These are phyloP conservation scores for Ceratosolen fusciceps DNA, from an alignment of 1,140 invertebrate genomes.

Conservation along the genomic window DNA sequence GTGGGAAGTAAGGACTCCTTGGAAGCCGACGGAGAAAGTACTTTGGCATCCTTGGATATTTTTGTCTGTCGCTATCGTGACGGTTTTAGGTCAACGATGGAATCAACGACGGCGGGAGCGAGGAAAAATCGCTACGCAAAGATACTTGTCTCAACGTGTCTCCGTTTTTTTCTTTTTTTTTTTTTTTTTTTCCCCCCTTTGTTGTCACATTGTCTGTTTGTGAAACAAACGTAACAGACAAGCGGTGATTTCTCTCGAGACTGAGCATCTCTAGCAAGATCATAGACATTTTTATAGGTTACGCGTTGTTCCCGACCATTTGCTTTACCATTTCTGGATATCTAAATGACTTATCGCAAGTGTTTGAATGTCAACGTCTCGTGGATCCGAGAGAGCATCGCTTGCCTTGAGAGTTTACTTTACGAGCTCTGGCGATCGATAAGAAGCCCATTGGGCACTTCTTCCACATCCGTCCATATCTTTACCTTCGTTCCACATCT, in stretches of 20 bases:
- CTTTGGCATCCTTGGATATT: background rate
- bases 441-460: slow-evolving; percentile 8
- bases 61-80: background rate
- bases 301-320: background rate
- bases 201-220: background rate
- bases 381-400: background rate
- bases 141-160: background rate
- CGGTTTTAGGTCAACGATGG: slow-evolving; percentile 22
- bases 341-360: slow-evolving; percentile 40
- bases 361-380: background rate
- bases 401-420: slow-evolving; percentile 14
- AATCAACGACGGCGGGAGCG: background rate
- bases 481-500: background rate
- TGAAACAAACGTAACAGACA: background rate
- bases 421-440: slow-evolving; percentile 37
- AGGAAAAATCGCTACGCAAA: background rate
- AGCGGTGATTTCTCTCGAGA: background rate
- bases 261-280: background rate
- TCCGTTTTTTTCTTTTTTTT: background rate
- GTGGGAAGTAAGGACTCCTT: background rate
- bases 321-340: background rate
- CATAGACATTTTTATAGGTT: slow-evolving; percentile 16
- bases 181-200: too few relatives aligned
- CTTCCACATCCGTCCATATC: background rate
- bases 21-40: background rate